phyloP scores from a whole-genome alignment of 2,113 vertebrate genomes.

The Aythya baeri region DNA sequence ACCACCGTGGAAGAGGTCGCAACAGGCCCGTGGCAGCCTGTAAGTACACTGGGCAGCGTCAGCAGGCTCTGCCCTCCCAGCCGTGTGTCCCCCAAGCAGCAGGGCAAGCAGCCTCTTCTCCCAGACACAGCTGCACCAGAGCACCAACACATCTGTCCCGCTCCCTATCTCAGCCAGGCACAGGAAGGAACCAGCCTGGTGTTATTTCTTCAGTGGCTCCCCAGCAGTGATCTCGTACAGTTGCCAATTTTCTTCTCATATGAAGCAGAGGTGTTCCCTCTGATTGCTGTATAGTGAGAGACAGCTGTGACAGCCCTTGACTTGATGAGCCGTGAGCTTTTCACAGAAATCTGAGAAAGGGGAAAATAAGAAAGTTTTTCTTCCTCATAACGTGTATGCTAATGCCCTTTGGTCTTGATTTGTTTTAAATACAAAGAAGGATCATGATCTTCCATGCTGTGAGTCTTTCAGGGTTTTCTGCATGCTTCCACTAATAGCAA shows the following conservation, averaged over 20 bases:
- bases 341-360: background rate
- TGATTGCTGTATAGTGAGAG: background rate
- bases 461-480: background rate
- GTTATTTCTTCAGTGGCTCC: background rate
- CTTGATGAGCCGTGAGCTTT: background rate
- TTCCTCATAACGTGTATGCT: constrained; percentile 10
- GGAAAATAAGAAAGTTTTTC: background rate
- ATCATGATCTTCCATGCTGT: background rate
- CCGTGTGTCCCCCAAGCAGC: background rate
- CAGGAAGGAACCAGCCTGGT: background rate
- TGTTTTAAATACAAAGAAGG: constrained; percentile 18
- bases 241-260: background rate
- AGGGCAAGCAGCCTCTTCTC: background rate
- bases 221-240: background rate
- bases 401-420: constrained; percentile 7
- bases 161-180: background rate
- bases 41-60: background rate
- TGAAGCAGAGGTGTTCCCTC: constrained; percentile 22
- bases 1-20: background rate
- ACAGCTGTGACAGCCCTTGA: constrained; percentile 27
- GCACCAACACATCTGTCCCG: background rate
- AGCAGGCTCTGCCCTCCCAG: background rate
- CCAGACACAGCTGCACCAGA: background rate
- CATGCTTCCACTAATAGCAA: background rate
- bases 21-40: background rate